Base-by-base conservation (phyloP, 2,113 vertebrate species). In the Amia ocellicauda region DNA sequence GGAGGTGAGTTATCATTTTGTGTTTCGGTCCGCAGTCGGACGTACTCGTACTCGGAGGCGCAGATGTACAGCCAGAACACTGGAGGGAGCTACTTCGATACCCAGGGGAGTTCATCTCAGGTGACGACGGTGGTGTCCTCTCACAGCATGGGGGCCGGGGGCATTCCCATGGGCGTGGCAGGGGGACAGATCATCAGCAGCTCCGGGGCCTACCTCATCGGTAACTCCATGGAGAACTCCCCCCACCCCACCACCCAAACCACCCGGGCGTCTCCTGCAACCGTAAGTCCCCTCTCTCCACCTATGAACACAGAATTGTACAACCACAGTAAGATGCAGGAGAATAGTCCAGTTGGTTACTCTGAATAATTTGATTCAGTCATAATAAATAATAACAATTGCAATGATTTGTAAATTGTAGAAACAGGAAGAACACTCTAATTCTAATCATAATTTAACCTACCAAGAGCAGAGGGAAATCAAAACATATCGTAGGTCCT, bases 41-140 rank as follows among this genome's bases (percentile, higher is more conserved):
- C 93, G 0, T 99, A 98, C 62, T 82, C 94, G 0, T 99, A 99
- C 85, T 85, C 92, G 0, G 97, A 99, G 77, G 90, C 96, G 2
- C 94, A 95, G 89, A 88, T 99, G 73, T 99, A 96, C 56, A 89
- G 91, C 60, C 91, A 96, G 73, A 95, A 94, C 92, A 90, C 92
- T 7, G 81, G 92, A 0, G 88, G 94, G 1, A 92, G 86, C 76
- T 99, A 97, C 80, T 99, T 99, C 7, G 96, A 99, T 76, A 84
- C 93, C 0, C 93, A 93, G 41, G 92, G 91, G 63, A 89, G 91
- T 36, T 88, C 91, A 1, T 82, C 92, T 28, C 94, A 97, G 85
- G 95, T 95, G 86, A 93, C 93, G 72, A 90, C 94, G 47, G 93
- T 93, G 73, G 86, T 93, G 70, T 93, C 93, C 2, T 91, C 93